Evolutionary conservation across 1,140 invertebrate species (phyloP).

Genomic region (Drosophila aff.): DNA sequence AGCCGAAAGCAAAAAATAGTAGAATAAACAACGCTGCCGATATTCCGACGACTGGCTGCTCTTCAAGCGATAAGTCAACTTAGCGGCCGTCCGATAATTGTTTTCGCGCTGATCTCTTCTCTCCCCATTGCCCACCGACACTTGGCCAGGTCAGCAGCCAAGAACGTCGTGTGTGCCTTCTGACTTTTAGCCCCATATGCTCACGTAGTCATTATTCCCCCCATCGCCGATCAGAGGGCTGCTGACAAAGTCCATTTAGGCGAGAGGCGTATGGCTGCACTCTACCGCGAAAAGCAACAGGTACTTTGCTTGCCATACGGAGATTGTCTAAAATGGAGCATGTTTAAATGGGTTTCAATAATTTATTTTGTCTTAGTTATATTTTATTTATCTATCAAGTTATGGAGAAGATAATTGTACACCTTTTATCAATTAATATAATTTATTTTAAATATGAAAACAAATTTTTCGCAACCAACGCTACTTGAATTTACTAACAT

Average conservation of each 20-base stretch:
- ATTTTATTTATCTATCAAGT: not conserved
- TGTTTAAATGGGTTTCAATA: not conserved
- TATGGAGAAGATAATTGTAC: not conserved
- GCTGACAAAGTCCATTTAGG: slow-evolving; percentile 55
- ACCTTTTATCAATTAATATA: not conserved
- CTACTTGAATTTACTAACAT: too few species aligned
- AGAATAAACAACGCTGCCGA: slow-evolving; percentile 50
- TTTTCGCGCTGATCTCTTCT: slow-evolving; percentile 43
- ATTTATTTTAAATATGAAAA: not conserved
- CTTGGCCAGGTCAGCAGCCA: slow-evolving; percentile 47
- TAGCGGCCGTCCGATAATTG: slow-evolving; percentile 67
- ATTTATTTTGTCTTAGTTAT: not conserved
- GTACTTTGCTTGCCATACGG: not conserved
- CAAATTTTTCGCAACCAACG: not conserved
- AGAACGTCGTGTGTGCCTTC: slow-evolving; percentile 23
- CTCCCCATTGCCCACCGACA: not conserved
- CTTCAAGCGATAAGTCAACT: slow-evolving; percentile 41
- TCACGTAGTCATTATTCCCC: slow-evolving; percentile 26
- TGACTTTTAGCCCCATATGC: slow-evolving; percentile 28
- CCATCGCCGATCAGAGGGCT: slow-evolving; percentile 18
- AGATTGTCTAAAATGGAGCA: not conserved
- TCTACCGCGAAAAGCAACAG: slow-evolving; percentile 6
- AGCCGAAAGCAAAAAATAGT: slow-evolving; percentile 46
- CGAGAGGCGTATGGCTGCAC: slow-evolving; percentile 9
- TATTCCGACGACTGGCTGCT: slow-evolving; percentile 7